phyloP scores from a whole-genome alignment of 2,797 vertebrate species.

The Valencia hispanica region DNA sequence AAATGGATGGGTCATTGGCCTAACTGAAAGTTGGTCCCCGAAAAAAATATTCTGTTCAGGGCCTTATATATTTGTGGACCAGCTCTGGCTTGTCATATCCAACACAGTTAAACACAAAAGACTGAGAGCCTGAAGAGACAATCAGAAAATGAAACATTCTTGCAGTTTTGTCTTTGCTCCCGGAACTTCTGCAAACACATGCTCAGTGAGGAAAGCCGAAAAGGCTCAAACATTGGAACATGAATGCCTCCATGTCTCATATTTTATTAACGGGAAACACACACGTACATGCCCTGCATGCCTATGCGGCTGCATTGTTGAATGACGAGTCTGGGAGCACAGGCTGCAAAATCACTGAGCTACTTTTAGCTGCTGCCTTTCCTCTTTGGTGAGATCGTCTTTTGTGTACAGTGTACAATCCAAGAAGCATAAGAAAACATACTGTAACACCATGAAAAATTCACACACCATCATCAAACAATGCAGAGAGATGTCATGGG shows the following conservation, averaged over 20 bases:
- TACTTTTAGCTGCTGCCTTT: not conserved
- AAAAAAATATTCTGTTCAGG: not conserved
- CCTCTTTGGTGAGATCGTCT: not conserved
- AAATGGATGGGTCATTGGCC: not conserved
- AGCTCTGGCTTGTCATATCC: not conserved
- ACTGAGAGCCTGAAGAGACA: not conserved
- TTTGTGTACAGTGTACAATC: slow-evolving; percentile 13
- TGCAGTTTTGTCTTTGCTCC: slow-evolving; percentile 38
- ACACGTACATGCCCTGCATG: slow-evolving; percentile 21
- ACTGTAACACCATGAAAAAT: not conserved
- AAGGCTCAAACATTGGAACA: slow-evolving; percentile 19
- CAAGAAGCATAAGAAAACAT: not conserved
- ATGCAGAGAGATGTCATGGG: not conserved
- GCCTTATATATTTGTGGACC: not conserved
- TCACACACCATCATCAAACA: not conserved
- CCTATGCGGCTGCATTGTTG: slow-evolving; percentile 18
- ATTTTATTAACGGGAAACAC: slow-evolving; percentile 26
- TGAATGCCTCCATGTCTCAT: slow-evolving; percentile 9
- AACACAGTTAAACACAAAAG: not conserved
- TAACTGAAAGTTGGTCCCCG: not conserved
- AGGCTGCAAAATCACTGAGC: slow-evolving; percentile 44
- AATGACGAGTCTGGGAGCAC: slow-evolving; percentile 38
- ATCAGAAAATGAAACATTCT: slow-evolving; percentile 12
- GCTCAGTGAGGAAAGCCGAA: slow-evolving; percentile 7
- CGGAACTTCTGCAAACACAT: slow-evolving; percentile 4